These are phyloP conservation scores for Tringa solitaria DNA, from an alignment of 2,113 vertebrate genomes.

Conservation along the genomic window DNA sequence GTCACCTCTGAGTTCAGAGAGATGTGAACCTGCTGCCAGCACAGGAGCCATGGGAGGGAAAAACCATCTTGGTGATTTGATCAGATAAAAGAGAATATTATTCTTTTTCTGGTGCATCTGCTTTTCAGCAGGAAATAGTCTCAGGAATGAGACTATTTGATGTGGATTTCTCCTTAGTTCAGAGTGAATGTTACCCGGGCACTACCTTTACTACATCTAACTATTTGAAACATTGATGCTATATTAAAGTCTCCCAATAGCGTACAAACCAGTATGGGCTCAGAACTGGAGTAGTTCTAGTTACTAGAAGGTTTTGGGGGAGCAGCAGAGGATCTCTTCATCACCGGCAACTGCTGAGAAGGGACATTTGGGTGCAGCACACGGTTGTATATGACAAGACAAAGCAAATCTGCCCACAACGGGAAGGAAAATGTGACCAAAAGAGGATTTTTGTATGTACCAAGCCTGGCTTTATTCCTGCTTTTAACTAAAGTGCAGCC, in stretches of 20 bases:
- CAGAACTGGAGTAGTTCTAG: not conserved
- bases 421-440: not conserved
- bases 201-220: not conserved
- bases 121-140: too few relatives aligned
- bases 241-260: not conserved
- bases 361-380: not conserved
- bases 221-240: not conserved
- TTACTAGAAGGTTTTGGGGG: too few relatives aligned
- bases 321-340: too few relatives aligned
- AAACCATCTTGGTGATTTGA: not conserved
- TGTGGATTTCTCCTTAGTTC: not conserved
- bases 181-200: not conserved
- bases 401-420: not conserved
- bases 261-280: not conserved
- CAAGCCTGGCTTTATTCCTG: not conserved
- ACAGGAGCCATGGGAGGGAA: not conserved
- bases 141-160: not conserved
- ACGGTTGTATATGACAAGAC: accelerated
- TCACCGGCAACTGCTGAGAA: too few relatives aligned
- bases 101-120: not conserved
- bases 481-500: not conserved
- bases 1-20: not conserved
- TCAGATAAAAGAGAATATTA: not conserved
- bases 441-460: not conserved
- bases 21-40: not conserved